Evolutionary conservation across 1,140 invertebrate species (phyloP), one percentile per base, ranked within the genome.

Genomic region (Cephus cinctus): DNA sequence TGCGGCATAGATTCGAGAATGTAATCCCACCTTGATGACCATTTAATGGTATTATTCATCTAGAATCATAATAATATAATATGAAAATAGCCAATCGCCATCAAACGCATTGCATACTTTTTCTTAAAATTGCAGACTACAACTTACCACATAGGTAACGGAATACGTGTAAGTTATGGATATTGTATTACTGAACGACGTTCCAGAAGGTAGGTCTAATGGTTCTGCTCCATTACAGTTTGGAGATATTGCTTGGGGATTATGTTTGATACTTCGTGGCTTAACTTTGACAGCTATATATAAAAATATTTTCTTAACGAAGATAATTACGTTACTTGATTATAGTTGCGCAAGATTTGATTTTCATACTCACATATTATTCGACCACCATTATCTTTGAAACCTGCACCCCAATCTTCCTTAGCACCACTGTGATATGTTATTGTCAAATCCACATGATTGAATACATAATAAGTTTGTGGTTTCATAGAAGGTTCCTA

Each of bases 11-110:
- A 97, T 73, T 98, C 94, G 35, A 99, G 77, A 54, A 99, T 97
- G 68, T 99, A 99, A 79, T 99, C 97, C 97, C 97, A 99, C 61
- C 97, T 83, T 0, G 95, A 98, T 0, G 94, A 97, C 97, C 97
- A 99, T 78, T 97, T 97, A 2, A 96, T 89, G 2, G 84, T 81
- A 62, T 92, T 86, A 67, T 96, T 87, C 70, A 81, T 79, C 80
- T 85, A 43, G 25, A 57, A 57, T n/a, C n/a, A n/a, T n/a, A n/a
- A n/a, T n/a, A n/a, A n/a, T n/a, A n/a, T n/a, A n/a, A n/a, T n/a
- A n/a, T 30, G 3, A 4, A 30, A 12, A 12, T 30, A 30, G 27
- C 27, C 2, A 12, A 12, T 30, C 11, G 12, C 2, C 9, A 12
- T 30, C 27, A 4, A 9, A 3, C 11, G 3, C 27, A 30, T 27